phyloP scores from a whole-genome alignment of 2,888 invertebrate species.

The Callimorpha dominula region DNA sequence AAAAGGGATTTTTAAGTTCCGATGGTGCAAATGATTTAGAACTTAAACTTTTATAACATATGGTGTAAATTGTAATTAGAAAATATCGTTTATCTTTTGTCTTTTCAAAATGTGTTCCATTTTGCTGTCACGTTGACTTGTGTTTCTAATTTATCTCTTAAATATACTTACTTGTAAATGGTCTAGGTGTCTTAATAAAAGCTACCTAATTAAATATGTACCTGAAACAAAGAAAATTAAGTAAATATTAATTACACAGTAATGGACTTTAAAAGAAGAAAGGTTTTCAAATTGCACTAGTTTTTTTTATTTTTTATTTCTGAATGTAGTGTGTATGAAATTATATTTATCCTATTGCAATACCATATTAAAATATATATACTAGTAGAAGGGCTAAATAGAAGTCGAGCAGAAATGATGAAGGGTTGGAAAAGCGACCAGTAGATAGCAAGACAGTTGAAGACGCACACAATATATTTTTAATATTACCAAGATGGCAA shows the following conservation, averaged over 20 bases:
- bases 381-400: too few relatives aligned
- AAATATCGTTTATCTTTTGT: not conserved
- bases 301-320: too few relatives aligned
- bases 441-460: too few relatives aligned
- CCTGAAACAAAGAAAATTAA: conserved; percentile 41
- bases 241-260: not conserved
- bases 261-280: not conserved
- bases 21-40: not conserved
- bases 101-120: not conserved
- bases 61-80: conserved; percentile 41
- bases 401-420: too few relatives aligned
- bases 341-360: too few relatives aligned
- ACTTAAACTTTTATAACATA: not conserved
- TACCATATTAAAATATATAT: too few relatives aligned
- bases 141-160: too few relatives aligned
- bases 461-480: too few relatives aligned
- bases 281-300: too few relatives aligned
- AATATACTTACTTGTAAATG: conserved; percentile 10
- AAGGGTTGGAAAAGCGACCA: too few relatives aligned
- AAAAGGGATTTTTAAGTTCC: not conserved
- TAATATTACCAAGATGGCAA: too few relatives aligned
- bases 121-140: not conserved
- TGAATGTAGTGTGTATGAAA: too few relatives aligned
- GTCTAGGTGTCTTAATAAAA: conserved; percentile 13
- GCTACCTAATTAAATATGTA: conserved; percentile 18